Percentiles rank a stretch among this genome's conserved stretches.
Evolutionary conservation across 2,888 invertebrate species (phyloP).

Genomic region (Cantharis rustica): DNA sequence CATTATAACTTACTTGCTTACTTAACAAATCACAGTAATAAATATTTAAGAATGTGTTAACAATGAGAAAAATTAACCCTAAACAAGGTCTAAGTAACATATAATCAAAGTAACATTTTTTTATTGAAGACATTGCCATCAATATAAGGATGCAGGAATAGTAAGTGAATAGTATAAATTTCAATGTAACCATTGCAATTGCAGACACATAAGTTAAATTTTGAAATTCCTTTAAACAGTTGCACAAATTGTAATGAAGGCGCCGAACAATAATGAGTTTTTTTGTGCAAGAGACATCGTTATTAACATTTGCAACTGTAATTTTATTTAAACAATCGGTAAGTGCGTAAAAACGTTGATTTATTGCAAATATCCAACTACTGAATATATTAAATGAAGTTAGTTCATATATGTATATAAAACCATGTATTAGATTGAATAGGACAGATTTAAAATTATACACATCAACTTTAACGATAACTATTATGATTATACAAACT

Average conservation of each 20-base stretch:
- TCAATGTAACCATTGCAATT: neutral
- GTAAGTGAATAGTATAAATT: neutral
- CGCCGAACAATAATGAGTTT: neutral
- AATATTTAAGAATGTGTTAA: neutral
- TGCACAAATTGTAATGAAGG: neutral
- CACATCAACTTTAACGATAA: no score
- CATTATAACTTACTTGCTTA: neutral
- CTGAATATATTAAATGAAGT: no score
- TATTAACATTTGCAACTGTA: neutral
- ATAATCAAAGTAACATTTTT: no score
- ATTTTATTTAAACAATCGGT: neutral
- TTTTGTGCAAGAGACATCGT: neutral
- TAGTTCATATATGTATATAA: no score
- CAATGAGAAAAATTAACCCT: neutral
- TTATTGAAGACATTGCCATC: neutral
- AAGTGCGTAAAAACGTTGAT: neutral
- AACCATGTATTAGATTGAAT: no score
- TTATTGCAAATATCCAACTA: neutral
- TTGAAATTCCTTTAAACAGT: neutral
- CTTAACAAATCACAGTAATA: neutral
- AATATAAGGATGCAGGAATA: neutral
- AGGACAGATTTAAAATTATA: no score
- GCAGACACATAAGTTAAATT: neutral
- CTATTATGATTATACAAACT: neutral
- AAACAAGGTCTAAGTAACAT: neutral